Base-by-base conservation (phyloP, 2,113 vertebrate species). In the Solea solea region DNA sequence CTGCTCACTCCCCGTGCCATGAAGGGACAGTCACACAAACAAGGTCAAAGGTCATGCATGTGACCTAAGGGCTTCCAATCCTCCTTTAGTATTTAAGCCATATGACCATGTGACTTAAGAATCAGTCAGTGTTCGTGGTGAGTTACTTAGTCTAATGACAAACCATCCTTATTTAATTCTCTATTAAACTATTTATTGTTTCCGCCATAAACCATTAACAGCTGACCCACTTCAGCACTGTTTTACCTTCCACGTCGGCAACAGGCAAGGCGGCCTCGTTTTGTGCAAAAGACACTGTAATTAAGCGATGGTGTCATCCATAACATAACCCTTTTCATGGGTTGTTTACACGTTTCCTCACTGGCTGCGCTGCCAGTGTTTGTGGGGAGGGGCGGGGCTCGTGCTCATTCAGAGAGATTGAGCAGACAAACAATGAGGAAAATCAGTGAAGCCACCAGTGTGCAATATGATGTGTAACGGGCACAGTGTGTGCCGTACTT, bases 301-400 rank as follows among this genome's bases (percentile, higher is more conserved):
- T 89, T 81, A 83, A 83, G 63, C 34, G 76, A 80, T 69, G 68
- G 81, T 85, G 83, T 89, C 90, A 89, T 78, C 78, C 15, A 55
- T 82, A 85, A 63, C 83, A 62, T 70, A 71, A 76, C 70, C 76
- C 78, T 80, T 87, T 85, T 83, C 75, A 77, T 59, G 65, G 53
- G 56, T 72, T 86, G 88, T 89, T 91, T 91, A 90, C 86, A 68
- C 41, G 56, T 58, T 87, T 72, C 54, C 48, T 5, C 69, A 73
- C 64, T 76, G 74, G 63, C 81, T 67, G 81, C 64, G 66, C 54
- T 64, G 46, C 65, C 66, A 77, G 57, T 9, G 66, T 51, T 57
- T 42, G 54, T 10, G 11, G 57, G 45, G 54, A 68, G 73, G 75
- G 86, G 82, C 42, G 73, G 78, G 74, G 80, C 78, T 73, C 73